These are phyloP conservation scores for Meteorus sp. DNA, from an alignment of 1,140 invertebrate genomes.

Conservation along the genomic window DNA sequence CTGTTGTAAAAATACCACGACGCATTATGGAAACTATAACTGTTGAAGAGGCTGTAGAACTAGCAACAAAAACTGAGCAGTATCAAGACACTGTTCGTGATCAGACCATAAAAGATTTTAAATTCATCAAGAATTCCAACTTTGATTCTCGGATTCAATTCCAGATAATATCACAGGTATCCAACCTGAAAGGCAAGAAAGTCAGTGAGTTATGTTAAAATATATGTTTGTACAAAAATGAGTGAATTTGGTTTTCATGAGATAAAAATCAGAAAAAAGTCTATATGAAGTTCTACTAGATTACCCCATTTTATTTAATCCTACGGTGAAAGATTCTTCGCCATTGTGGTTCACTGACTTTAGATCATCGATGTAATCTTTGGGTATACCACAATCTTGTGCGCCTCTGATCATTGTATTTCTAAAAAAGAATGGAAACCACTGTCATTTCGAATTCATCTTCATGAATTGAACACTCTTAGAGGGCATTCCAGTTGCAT, in stretches of 20 bases:
- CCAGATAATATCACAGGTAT: no score
- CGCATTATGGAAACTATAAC: not conserved
- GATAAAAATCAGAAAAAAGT: not conserved
- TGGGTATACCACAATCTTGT: slow-evolving; percentile 68
- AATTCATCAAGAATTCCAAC: not conserved
- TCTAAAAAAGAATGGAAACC: slow-evolving; percentile 32
- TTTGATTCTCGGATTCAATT: no score
- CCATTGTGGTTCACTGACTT: slow-evolving; percentile 69
- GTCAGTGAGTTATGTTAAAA: no score
- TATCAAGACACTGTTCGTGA: not conserved
- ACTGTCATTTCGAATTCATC: no score
- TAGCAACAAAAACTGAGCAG: not conserved
- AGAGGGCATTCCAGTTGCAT: no score
- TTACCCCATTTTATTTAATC: slow-evolving; percentile 41
- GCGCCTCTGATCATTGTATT: slow-evolving; percentile 68
- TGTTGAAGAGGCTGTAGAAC: not conserved
- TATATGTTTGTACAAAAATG: no score
- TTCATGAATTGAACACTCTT: no score
- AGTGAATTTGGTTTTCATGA: no score
- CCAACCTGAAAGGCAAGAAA: no score
- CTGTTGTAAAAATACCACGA: not conserved
- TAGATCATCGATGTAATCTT: slow-evolving; percentile 67
- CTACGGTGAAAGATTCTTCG: slow-evolving; percentile 63
- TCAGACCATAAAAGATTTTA: not conserved
- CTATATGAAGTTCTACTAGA: not conserved